Percentiles rank a stretch among this genome's conserved stretches.
Evolutionary conservation across 1,140 invertebrate species (phyloP).

Genomic region (Danaus melanippus): DNA sequence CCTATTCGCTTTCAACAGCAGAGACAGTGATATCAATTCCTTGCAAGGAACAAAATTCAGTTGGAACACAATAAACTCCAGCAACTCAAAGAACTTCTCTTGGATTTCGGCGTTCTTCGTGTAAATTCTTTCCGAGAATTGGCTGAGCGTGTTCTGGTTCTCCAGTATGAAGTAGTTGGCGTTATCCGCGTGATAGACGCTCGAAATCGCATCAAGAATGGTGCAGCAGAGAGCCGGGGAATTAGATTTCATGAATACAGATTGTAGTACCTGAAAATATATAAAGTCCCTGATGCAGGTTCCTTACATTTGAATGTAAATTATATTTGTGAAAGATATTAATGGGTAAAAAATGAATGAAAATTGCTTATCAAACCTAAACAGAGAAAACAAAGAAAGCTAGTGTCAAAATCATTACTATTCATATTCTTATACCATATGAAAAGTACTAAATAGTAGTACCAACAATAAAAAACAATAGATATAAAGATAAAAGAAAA

Average conservation of each 20-base stretch:
- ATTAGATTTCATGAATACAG: conserved; percentile 92
- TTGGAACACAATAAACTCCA: conserved; percentile 98
- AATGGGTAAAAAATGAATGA: too few species aligned
- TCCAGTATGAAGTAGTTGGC: conserved; percentile 99
- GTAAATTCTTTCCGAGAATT: conserved; percentile 97
- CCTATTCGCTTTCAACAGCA: conserved; percentile 89
- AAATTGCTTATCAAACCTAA: too few species aligned
- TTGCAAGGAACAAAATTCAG: conserved; percentile 99
- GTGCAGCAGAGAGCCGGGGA: conserved; percentile 89
- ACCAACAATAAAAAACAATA: too few species aligned
- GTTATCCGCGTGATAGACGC: conserved; percentile 97
- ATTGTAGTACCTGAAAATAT: conserved; percentile 88
- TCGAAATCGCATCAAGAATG: conserved; percentile 95
- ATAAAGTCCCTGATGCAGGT: neutral
- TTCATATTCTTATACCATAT: too few species aligned
- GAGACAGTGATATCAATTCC: conserved; percentile 96
- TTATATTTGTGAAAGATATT: too few species aligned
- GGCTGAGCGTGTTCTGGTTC: conserved; percentile 93
- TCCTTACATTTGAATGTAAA: too few species aligned
- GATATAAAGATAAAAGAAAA: too few species aligned
- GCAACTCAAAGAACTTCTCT: conserved; percentile 94
- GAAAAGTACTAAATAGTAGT: too few species aligned
- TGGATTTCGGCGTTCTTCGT: conserved; percentile 92
- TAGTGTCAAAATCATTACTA: too few species aligned
- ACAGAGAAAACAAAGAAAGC: too few species aligned